These are phyloP conservation scores for Strongylocentrotus purpuratus DNA, from an alignment of 35 echinoderm and acorn worm species.

Conservation along the genomic window DNA sequence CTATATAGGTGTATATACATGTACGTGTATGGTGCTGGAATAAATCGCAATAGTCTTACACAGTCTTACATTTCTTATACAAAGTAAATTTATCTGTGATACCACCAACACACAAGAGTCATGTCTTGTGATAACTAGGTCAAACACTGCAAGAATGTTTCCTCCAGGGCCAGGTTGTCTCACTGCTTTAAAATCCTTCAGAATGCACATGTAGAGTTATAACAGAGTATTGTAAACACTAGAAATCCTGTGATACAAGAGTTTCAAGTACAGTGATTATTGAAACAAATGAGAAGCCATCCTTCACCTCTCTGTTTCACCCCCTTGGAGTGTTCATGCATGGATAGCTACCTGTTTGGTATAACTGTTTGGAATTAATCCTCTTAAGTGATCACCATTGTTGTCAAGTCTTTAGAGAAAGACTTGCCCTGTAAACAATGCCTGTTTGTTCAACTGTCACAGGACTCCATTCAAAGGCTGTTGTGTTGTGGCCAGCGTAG, in stretches of 20 bases:
- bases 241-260: not conserved
- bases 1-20: too few species aligned
- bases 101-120: too few species aligned
- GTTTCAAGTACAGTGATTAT: not conserved
- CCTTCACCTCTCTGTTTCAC: not conserved
- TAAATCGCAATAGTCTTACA: too few species aligned
- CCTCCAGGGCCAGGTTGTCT: not conserved
- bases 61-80: too few species aligned
- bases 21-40: too few species aligned
- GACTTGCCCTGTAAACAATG: slow-evolving; percentile 26
- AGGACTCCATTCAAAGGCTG: not conserved
- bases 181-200: not conserved
- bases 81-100: too few species aligned
- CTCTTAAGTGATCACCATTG: not conserved
- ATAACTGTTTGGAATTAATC: not conserved
- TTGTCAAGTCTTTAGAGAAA: not conserved
- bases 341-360: not conserved
- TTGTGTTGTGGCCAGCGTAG: not conserved
- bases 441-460: slow-evolving; percentile 27
- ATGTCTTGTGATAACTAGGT: too few species aligned
- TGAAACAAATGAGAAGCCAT: not conserved
- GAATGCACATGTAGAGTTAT: not conserved
- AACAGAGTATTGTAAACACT: not conserved
- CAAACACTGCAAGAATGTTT: not conserved
- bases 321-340: not conserved